Evolutionary conservation across 2,888 invertebrate genomes (phyloP), one percentile per base, ranked within the genome.

Genomic region (Lepidonotus clava): DNA sequence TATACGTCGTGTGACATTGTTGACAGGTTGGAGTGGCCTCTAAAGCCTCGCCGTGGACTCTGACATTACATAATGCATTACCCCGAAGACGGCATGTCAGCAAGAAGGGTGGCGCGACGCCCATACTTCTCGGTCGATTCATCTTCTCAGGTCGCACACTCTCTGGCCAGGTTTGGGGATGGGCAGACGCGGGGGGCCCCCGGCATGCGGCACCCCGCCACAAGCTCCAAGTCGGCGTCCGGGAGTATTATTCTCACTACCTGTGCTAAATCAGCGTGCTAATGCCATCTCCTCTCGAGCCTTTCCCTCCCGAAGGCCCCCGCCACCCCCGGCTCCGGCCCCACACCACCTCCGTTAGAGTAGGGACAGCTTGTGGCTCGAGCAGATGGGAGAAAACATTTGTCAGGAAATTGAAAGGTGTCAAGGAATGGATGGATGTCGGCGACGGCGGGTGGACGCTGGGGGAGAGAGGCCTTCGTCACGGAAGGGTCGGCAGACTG

Each of bases 331-430:
- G 36, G 38, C 46, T n/a, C n/a, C 46, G 8, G 46, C 46, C 46
- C 46, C 8, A 11, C 46, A 46, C 46, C 46, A 18, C 8, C 8
- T 46, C 46, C 71, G 71, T 18, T 38, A 71, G 46, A 11, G 46
- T 46, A 18, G 8, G 18, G 8, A 46, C 18, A 46, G 8, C 8
- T 46, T 8, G 8, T 8, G 46, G 46, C 18, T 8, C 18, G 46
- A 11, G 71, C 71, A 71, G 71, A 71, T 71, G 80, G 46, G 80
- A n/a, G 66, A 46, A 46, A 80, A 80, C 80, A 80, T 80, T 80
- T 80, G 80, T 80, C 80, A 80, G 80, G 80, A 80, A 80, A 80
- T 80, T 80, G 80, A 80, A 80, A 80, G 80, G 80, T 80, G 80
- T 80, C 80, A 46, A 41, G 28, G 51, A 46, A 80, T 80, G 80